Base-by-base conservation (phyloP, 2,113 vertebrate species). In the Indicator maculatus region DNA sequence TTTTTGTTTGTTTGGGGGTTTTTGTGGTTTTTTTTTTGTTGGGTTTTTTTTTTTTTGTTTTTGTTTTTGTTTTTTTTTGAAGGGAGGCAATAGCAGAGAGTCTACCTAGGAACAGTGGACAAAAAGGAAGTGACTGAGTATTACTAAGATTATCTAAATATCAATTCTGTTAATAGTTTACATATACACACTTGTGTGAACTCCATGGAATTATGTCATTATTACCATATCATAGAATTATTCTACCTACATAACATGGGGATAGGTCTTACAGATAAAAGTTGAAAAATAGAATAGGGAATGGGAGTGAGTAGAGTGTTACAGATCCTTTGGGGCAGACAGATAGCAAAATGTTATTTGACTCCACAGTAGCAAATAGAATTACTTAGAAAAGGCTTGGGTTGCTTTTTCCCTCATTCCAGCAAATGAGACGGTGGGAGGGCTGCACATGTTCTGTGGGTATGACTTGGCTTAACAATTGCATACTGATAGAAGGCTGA, bases 391-490 rank as follows among this genome's bases (percentile, higher is more conserved):
- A 79, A 69, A 65, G 1, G 1, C 21, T 21, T 3, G 0, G 1
- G 0, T 24, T 52, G 1, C 79, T 84, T 80, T 64, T 3, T 33
- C 38, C 31, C 55, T 66, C 39, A 7, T 66, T 89, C 15, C 31
- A 33, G 47, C 24, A 75, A 26, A 64, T 36, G 52, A 55, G 69
- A 33, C 31, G 60, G 12, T 30, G 65, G 41, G 36, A 78, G 66
- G 39, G 14, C 52, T 45, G 9, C 33, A 21, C 20, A 1, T 19
- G 33, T 28, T 4, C 26, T 0, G 0, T 23, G n/a, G 11, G 20
- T 50, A n/a, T 84, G 65, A 63, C 17, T 65, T 61, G 36, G 19
- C 39, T 55, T 52, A 61, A 26, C 30, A 60, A 2, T 19, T 9
- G 16, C 19, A 5, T 1, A 5, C 59, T 69, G 12, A 41, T 50